These are phyloP conservation scores for Lagocephalus sceleratus DNA, from an alignment of 2,797 vertebrate genomes.

Conservation along the genomic window DNA sequence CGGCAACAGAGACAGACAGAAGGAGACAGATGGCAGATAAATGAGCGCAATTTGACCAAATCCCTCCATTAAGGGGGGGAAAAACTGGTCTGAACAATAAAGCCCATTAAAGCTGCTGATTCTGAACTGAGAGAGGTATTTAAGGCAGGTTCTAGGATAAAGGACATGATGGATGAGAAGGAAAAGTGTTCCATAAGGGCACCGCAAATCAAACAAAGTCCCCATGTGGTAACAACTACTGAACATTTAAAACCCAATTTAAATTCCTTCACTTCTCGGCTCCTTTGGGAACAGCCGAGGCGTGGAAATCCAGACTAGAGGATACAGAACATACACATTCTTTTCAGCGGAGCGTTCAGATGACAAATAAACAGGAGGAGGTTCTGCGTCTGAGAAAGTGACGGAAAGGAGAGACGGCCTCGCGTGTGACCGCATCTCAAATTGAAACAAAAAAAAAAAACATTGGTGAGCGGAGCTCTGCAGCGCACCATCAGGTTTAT, in stretches of 20 bases:
- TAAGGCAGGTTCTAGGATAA: constrained; percentile 35
- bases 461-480: neutral
- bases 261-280: constrained; percentile 58
- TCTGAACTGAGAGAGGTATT: constrained; percentile 26
- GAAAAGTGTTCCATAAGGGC: constrained; percentile 30
- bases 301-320: constrained; percentile 52
- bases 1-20: constrained; percentile 17
- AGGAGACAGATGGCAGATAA: constrained; percentile 27
- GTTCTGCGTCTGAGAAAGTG: constrained; percentile 23
- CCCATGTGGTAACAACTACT: constrained; percentile 72
- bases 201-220: constrained; percentile 46
- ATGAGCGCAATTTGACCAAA: constrained; percentile 54
- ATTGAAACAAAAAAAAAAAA: constrained; percentile 20
- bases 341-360: constrained; percentile 24
- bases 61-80: constrained; percentile 46
- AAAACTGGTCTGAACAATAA: constrained; percentile 18
- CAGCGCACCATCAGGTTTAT: constrained; percentile 19
- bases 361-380: constrained; percentile 55
- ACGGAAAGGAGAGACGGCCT: constrained; percentile 10
- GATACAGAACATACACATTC: constrained; percentile 56
- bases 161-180: constrained; percentile 51
- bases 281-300: constrained; percentile 43
- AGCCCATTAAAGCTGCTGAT: constrained; percentile 29
- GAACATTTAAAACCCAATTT: constrained; percentile 63
- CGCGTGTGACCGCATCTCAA: constrained; percentile 26